Percentiles rank a stretch among this genome's conserved stretches.
Conservation (phyloP, 2,888 invertebrate species). For the Acanthococcus lagerstroemiae region DNA sequence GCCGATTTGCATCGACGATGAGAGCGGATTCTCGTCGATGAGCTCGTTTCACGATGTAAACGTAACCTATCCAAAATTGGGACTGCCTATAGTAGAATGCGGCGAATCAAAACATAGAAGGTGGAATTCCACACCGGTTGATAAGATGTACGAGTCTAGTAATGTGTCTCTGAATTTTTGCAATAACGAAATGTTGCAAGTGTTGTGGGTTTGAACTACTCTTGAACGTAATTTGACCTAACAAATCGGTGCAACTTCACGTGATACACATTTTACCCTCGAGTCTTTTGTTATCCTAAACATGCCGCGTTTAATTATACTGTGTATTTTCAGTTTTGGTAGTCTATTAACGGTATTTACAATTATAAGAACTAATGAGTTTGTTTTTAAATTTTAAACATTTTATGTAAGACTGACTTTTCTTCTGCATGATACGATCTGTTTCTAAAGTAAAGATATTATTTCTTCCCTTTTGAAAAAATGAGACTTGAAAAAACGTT, state of each 20-base stretch:
- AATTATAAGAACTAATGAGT: too few species aligned
- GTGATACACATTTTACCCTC: neutral
- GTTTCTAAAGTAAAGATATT: too few species aligned
- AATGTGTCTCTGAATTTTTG: neutral
- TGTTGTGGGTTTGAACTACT: neutral
- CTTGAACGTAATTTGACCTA: neutral
- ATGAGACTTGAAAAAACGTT: too few species aligned
- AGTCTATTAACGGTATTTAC: too few species aligned
- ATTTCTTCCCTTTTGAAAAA: too few species aligned
- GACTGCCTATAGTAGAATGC: conserved; percentile 36
- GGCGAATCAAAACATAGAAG: neutral
- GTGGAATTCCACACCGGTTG: conserved; percentile 13
- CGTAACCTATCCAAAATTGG: conserved; percentile 37
- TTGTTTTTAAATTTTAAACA: too few species aligned
- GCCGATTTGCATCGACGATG: conserved; percentile 52
- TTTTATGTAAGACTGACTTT: too few species aligned
- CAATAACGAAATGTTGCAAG: neutral
- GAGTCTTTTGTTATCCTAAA: too few species aligned
- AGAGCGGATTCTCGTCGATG: conserved; percentile 77
- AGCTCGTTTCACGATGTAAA: conserved; percentile 68
- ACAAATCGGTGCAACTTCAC: neutral
- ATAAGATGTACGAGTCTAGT: conserved; percentile 20
- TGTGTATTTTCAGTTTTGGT: too few species aligned
- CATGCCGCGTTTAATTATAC: too few species aligned
- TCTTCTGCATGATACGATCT: too few species aligned